Evolutionary conservation across 2,888 invertebrate species (phyloP).

Genomic region (Eupithecia insigniata): DNA sequence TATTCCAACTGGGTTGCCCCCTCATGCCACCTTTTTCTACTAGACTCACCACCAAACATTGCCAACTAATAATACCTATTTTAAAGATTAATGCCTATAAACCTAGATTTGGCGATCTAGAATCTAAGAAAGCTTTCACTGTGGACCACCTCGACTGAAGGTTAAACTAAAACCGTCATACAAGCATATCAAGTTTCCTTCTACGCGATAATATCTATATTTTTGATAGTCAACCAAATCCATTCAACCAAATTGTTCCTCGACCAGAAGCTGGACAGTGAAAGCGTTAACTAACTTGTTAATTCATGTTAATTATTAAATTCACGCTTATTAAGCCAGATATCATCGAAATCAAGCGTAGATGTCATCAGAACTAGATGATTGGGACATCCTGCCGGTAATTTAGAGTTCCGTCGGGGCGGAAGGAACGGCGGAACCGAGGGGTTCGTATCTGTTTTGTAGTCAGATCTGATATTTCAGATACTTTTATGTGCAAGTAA

Average conservation of each 20-base stretch:
- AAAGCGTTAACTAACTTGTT: slow-evolving; percentile 23
- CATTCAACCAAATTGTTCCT: neutral
- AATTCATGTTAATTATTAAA: slow-evolving; percentile 10
- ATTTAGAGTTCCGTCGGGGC: slow-evolving; percentile 17
- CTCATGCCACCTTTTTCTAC: too few relatives aligned
- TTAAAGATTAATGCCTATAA: too few relatives aligned
- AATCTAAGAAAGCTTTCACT: too few relatives aligned
- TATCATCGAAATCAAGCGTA: slow-evolving; percentile 25
- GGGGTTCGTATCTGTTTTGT: slow-evolving; percentile 5
- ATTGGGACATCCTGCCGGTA: slow-evolving; percentile 17
- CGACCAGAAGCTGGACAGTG: slow-evolving; percentile 17
- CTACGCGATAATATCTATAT: neutral
- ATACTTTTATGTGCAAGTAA: neutral
- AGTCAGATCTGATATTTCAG: slow-evolving; percentile 15
- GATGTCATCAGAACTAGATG: slow-evolving; percentile 11
- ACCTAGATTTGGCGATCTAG: too few relatives aligned
- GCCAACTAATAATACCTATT: too few relatives aligned
- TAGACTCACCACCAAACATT: too few relatives aligned
- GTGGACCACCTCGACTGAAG: too few relatives aligned
- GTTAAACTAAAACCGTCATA: too few relatives aligned
- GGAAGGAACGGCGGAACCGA: slow-evolving; percentile 13
- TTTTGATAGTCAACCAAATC: neutral
- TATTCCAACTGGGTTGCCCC: too few relatives aligned
- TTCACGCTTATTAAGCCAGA: slow-evolving; percentile 27
- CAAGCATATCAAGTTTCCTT: neutral